A percentile compares a stretch with the other conserved stretches of the same genome.
Evolutionary conservation across 2,888 invertebrate species (phyloP).

Genomic region (Thereva unica): DNA sequence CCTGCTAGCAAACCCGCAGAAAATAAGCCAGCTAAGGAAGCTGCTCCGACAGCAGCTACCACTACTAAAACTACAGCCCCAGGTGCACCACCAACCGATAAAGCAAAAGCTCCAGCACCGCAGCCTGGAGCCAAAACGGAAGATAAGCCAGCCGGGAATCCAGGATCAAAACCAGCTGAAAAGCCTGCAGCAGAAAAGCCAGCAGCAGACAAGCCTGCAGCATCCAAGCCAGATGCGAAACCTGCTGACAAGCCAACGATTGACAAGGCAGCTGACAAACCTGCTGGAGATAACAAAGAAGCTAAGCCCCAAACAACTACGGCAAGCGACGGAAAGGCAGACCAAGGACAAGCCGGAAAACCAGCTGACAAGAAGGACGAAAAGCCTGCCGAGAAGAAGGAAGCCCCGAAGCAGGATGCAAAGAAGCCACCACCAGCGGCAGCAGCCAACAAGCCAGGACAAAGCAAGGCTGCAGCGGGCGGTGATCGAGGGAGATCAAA

Average conservation of each 20-base stretch:
- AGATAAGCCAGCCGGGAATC: slow-evolving; percentile 41
- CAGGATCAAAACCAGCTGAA: slow-evolving; percentile 50
- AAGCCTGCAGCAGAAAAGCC: slow-evolving; percentile 21
- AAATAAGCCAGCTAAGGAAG: slow-evolving; percentile 52
- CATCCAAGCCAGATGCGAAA: slow-evolving; percentile 46
- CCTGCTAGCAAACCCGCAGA: slow-evolving; percentile 47
- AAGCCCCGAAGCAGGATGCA: slow-evolving; percentile 48
- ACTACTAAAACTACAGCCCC: slow-evolving; percentile 48
- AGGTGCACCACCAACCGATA: slow-evolving; percentile 44
- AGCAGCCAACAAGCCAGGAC: slow-evolving; percentile 53
- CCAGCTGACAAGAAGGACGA: slow-evolving; percentile 43
- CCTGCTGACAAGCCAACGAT: slow-evolving; percentile 37
- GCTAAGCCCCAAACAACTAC: slow-evolving; percentile 40
- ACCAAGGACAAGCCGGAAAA: slow-evolving; percentile 41
- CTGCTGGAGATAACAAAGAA: neutral
- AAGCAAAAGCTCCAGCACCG: slow-evolving; percentile 34
- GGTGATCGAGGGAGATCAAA: slow-evolving; percentile 71
- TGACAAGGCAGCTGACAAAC: slow-evolving; percentile 5
- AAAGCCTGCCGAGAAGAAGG: slow-evolving; percentile 38
- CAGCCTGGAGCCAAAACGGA: too few relatives aligned
- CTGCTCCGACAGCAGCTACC: slow-evolving; percentile 48
- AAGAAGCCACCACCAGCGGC: slow-evolving; percentile 52
- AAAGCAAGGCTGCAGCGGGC: slow-evolving; percentile 56
- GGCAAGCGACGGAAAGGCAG: slow-evolving; percentile 43
- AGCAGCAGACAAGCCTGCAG: slow-evolving; percentile 32